These are phyloP conservation scores for Hystrix cristata DNA, from an alignment of 2,113 vertebrate species.

Conservation along the genomic window DNA sequence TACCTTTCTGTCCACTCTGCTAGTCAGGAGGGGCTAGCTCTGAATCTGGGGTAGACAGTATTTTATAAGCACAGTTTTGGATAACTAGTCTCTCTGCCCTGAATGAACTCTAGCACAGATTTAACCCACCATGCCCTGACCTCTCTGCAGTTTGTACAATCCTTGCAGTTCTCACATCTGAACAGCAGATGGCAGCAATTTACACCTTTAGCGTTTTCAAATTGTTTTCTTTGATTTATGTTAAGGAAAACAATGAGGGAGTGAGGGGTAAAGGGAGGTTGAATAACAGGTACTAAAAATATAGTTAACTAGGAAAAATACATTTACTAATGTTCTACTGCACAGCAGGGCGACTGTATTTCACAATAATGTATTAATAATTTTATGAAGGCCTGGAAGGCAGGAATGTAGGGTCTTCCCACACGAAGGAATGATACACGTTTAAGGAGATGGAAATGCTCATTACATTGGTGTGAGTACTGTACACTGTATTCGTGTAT, in stretches of 20 bases:
- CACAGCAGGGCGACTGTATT: background rate
- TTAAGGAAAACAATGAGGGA: conserved; percentile 53
- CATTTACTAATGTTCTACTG: background rate
- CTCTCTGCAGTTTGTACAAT: background rate
- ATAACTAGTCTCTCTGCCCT: background rate
- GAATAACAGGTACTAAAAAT: background rate
- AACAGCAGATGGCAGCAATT: conserved; percentile 89
- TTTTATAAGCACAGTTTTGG: background rate
- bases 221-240: conserved; percentile 79
- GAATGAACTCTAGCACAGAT: background rate
- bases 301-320: background rate
- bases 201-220: conserved; percentile 75
- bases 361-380: background rate
- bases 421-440: background rate
- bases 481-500: background rate
- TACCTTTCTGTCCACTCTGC: background rate
- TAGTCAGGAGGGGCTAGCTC: background rate
- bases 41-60: background rate
- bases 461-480: background rate
- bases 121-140: background rate
- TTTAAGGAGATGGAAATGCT: background rate
- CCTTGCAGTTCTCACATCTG: conserved; percentile 73
- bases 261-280: background rate
- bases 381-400: background rate
- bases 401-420: no score